Percentiles rank a stretch among this genome's conserved stretches.
These are phyloP conservation scores for Petrocephalus zakoni DNA, from an alignment of 2,113 vertebrate species.

Conservation along the genomic window DNA sequence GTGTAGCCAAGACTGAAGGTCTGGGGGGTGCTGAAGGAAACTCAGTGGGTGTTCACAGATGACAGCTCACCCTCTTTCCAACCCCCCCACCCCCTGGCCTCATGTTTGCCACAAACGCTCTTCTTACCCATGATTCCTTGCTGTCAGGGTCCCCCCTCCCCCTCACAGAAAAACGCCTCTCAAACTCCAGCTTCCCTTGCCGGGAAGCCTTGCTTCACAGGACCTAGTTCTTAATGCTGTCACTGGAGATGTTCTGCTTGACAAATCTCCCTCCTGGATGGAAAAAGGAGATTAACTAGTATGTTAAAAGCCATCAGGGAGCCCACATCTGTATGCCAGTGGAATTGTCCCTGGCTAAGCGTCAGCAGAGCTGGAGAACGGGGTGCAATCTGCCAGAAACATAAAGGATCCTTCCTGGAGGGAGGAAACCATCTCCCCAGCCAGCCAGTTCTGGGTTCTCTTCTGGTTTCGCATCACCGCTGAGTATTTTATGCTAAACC, in stretches of 20 bases:
- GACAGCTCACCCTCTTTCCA: not conserved
- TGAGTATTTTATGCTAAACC: not conserved
- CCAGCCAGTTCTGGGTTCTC: not conserved
- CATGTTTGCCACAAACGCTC: not conserved
- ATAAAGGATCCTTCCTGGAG: not conserved
- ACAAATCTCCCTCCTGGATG: not conserved
- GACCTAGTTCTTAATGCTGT: not conserved
- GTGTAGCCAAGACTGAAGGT: not conserved
- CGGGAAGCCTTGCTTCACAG: not conserved
- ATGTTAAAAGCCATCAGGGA: not conserved
- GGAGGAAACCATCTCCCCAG: not conserved
- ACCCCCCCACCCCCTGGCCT: not conserved
- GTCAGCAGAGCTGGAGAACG: not conserved
- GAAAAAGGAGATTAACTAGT: slow-evolving; percentile 7
- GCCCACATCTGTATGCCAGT: not conserved
- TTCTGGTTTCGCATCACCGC: not conserved
- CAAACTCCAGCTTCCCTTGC: not conserved
- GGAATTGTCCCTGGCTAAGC: not conserved
- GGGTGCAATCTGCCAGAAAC: not conserved
- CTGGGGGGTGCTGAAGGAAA: not conserved
- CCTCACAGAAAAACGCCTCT: not conserved
- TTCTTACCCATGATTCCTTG: not conserved
- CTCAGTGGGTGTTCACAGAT: not conserved
- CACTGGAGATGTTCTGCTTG: slow-evolving; percentile 2
- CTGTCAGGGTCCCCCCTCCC: not conserved